These are phyloP conservation scores for Geotrypetes seraphini DNA, from an alignment of 2,797 vertebrate species.

Conservation along the genomic window DNA sequence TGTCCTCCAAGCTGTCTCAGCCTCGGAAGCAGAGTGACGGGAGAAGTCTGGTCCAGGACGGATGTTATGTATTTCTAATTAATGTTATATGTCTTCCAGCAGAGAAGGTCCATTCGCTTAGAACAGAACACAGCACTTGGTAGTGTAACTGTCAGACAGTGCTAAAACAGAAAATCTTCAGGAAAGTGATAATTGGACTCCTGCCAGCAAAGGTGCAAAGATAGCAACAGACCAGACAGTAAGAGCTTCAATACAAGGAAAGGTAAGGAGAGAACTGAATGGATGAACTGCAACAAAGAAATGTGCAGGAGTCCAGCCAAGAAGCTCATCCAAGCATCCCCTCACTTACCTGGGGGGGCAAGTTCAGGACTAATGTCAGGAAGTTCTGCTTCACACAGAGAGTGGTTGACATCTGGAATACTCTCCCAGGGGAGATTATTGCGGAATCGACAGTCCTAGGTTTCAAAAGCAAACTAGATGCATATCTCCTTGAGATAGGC, in stretches of 20 bases:
- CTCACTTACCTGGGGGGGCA: no score
- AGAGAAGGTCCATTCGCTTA: conserved; percentile 87
- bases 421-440: no score
- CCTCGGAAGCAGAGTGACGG: conserved; percentile 93
- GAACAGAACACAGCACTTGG: conserved; percentile 69
- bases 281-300: conserved; percentile 14
- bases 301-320: conserved; percentile 13
- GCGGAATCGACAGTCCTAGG: no score
- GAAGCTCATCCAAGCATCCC: conserved; percentile 3
- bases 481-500: no score
- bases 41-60: conserved; percentile 99
- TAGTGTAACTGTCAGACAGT: conserved; percentile 77
- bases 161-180: conserved; percentile 74
- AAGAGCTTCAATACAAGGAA: conserved; percentile 57
- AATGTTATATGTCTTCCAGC: conserved; percentile 99
- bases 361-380: no score
- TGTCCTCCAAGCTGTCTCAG: conserved; percentile 91
- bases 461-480: no score
- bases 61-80: conserved; percentile 99
- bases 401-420: no score
- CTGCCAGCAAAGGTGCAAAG: conserved; percentile 60
- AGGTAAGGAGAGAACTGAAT: conserved; percentile 32
- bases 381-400: no score
- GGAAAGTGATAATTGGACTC: conserved; percentile 69
- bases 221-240: conserved; percentile 46